Evolutionary conservation across 37 sponge, comb jelly and placozoan species (phyloP), one percentile per base, ranked within the genome.

Genomic region (Aphrocallistes beatrix): DNA sequence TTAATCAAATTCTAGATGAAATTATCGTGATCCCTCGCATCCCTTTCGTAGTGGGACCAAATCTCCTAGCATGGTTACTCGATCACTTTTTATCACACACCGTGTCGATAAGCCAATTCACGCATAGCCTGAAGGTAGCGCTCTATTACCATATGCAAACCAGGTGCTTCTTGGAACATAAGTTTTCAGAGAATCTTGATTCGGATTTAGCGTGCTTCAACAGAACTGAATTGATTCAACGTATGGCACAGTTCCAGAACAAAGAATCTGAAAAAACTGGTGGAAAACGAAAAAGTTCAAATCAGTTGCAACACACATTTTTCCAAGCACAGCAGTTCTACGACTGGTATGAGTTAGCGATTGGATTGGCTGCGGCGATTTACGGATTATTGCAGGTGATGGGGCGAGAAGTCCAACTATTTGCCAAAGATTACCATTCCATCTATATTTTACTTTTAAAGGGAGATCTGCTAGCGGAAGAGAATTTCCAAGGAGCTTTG

Each of bases 61-160:
- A 60, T 60, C 75, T 60, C 34, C 8, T 60, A 6, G 34, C 75
- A 8, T 60, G 75, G 75, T 28, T 60, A 60, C 34, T 32, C 34
- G 21, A 60, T 28, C 75, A 60, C 25, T 60, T 60, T 30, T 60
- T 30, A 60, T 25, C n/a, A 30, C n/a, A 60, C 21, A 60, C 1
- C 75, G n/a, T 60, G 75, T 60, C 75, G 10, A 60, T 60, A 19
- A 60, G 34, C 75, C 75, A 60, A 30, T 60, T 60, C 75, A 19
- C 6, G 10, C 75, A 60, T 60, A 60, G n/a, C 75, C 3, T 13
- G 75, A 60, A 13, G 21, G 75, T 60, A 60, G 25, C 75, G 8
- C 75, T 60, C 28, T 60, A 60, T 13, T 60, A 60, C 75, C 75
- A 60, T 60, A 60, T 60, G 75, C 10, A 60, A 60, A 60, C 75